These are phyloP conservation scores for Nebria salina DNA, from an alignment of 2,888 invertebrate genomes.

Conservation along the genomic window DNA sequence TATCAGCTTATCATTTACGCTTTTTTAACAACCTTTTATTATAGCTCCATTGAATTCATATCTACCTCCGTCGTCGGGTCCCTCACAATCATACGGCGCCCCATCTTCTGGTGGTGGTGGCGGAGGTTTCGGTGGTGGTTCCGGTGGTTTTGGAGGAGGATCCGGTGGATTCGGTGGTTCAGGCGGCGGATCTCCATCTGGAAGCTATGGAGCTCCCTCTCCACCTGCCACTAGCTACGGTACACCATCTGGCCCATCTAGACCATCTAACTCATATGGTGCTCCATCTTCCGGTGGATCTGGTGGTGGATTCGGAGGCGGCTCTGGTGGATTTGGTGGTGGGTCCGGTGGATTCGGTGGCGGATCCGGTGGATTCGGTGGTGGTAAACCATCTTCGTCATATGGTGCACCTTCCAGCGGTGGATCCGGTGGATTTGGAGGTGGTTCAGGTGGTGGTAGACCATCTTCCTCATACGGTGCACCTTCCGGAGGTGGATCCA, in stretches of 20 bases:
- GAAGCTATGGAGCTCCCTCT: slow-evolving; percentile 62
- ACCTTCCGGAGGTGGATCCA: slow-evolving; percentile 53
- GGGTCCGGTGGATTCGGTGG: slow-evolving; percentile 48
- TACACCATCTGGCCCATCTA: slow-evolving; percentile 50
- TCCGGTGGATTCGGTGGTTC: slow-evolving; percentile 57
- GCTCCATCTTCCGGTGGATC: slow-evolving; percentile 56
- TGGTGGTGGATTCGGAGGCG: slow-evolving; percentile 49
- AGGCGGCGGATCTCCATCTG: slow-evolving; percentile 56
- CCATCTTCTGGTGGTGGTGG: slow-evolving; percentile 50
- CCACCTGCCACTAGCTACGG: slow-evolving; percentile 52
- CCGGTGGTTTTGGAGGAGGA: slow-evolving; percentile 51
- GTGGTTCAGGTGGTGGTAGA: slow-evolving; percentile 49
- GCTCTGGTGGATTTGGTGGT: slow-evolving; percentile 48
- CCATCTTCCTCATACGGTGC: slow-evolving; percentile 54
- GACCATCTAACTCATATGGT: slow-evolving; percentile 55
- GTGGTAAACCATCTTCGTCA: slow-evolving; percentile 52
- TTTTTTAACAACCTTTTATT: neutral
- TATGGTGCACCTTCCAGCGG: slow-evolving; percentile 59
- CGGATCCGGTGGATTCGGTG: slow-evolving; percentile 54
- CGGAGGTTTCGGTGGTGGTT: slow-evolving; percentile 50
- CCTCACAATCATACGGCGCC: slow-evolving; percentile 52
- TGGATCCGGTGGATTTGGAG: slow-evolving; percentile 52
- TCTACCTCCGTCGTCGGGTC: slow-evolving; percentile 54
- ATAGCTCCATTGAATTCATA: slow-evolving; percentile 49
- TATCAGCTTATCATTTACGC: neutral